Percentiles rank a stretch among this genome's conserved stretches.
Evolutionary conservation across 2,113 vertebrate genomes (phyloP).

Genomic region (Rhynchomys soricoides): DNA sequence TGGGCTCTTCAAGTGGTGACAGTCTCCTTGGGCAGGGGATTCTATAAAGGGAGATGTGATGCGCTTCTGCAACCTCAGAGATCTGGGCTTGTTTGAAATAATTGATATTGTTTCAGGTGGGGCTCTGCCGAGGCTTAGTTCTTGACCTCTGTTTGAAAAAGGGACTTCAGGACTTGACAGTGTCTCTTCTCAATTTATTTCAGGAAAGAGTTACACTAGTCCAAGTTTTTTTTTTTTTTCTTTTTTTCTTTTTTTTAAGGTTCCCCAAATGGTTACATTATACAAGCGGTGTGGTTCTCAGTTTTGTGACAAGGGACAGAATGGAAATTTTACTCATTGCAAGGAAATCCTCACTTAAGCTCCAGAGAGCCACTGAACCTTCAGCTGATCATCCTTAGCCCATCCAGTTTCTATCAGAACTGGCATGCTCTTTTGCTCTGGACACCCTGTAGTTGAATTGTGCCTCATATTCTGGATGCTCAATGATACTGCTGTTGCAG

Average conservation of each 20-base stretch:
- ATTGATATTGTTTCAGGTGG: neutral
- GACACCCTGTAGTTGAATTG: neutral
- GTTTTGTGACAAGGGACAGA: conserved; percentile 77
- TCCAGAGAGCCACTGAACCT: conserved; percentile 90
- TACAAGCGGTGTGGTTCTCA: conserved; percentile 86
- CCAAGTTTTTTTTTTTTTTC: conserved; percentile 80
- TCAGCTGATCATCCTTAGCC: conserved; percentile 98
- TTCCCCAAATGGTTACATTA: conserved; percentile 85
- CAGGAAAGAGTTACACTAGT: conserved; percentile 59
- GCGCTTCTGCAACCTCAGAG: conserved; percentile 55
- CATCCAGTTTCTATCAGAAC: neutral
- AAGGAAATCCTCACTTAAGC: conserved; percentile 86
- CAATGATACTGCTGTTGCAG: neutral
- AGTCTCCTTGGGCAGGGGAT: neutral
- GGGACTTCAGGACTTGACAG: conserved; percentile 84
- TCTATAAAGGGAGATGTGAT: neutral
- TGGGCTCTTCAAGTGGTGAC: neutral
- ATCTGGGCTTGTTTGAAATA: conserved; percentile 68
- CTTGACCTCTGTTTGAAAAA: conserved; percentile 66
- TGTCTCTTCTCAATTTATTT: conserved; percentile 45
- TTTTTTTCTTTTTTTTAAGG: too few relatives aligned
- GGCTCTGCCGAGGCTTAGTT: conserved; percentile 62
- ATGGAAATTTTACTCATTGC: conserved; percentile 83
- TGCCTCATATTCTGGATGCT: neutral
- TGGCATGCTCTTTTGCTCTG: neutral